phyloP scores from a whole-genome alignment of 2,797 vertebrate genomes.

The Harpagifer antarcticus region DNA sequence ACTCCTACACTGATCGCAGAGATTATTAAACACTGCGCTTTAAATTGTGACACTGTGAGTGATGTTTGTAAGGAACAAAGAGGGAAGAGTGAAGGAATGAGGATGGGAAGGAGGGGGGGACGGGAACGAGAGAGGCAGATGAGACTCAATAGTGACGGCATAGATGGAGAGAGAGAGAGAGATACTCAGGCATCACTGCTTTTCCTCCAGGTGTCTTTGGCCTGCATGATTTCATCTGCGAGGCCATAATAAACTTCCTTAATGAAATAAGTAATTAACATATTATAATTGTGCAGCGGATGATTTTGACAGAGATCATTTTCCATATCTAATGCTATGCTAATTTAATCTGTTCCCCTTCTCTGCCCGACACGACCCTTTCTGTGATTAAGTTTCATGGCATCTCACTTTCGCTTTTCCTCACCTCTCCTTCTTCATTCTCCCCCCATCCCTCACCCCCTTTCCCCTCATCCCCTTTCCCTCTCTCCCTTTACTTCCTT shows the following conservation, averaged over 20 bases:
- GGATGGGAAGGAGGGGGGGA: constrained; percentile 4
- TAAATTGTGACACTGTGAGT: constrained; percentile 63
- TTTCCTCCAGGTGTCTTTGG: constrained; percentile 94
- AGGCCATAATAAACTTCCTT: constrained; percentile 99
- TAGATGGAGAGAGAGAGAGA: constrained; percentile 49
- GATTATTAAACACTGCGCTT: constrained; percentile 61
- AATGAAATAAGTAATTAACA: constrained; percentile 99
- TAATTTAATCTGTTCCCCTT: constrained; percentile 99
- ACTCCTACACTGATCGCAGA: constrained; percentile 25
- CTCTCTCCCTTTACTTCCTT: constrained; percentile 47
- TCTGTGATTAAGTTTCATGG: constrained; percentile 99
- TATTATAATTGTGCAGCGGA: constrained; percentile 99
- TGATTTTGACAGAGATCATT: constrained; percentile 99
- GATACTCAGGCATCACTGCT: constrained; percentile 89
- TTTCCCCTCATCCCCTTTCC: constrained; percentile 6
- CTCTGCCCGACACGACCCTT: constrained; percentile 97
- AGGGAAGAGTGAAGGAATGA: constrained; percentile 64
- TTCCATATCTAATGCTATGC: constrained; percentile 99
- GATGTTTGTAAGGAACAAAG: constrained; percentile 68
- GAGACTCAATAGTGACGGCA: constrained; percentile 62
- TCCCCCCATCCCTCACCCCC: constrained; percentile 3
- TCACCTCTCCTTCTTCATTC: constrained; percentile 67
- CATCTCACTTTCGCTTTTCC: constrained; percentile 84
- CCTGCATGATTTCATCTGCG: constrained; percentile 96
- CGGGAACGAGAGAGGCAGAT: constrained; percentile 47